Base-by-base conservation (phyloP, 2,113 vertebrate genomes). In the Actinemys pallida region DNA sequence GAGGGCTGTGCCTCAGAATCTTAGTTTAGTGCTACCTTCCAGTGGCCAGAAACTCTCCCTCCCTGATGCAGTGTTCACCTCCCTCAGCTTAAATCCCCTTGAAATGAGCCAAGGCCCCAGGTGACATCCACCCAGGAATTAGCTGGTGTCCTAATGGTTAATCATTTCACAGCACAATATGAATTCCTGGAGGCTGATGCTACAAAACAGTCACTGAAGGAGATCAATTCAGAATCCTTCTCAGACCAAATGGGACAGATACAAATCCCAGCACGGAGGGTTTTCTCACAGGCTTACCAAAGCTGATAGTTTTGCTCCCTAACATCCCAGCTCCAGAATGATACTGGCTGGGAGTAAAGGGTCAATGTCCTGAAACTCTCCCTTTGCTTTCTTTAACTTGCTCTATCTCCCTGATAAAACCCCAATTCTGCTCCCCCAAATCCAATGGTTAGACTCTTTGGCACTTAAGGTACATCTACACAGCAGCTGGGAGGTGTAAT, bases 381-480 rank as follows among this genome's bases (percentile, higher is more conserved):
- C 59, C 25, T 81, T 83, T 12, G 45, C 50, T 54, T 87, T 42
- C 27, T n/a, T 47, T 39, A 76, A 76, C 35, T 59, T 39, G 35
- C 76, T 88, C 90, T 65, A 47, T 65, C 88, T 92, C 81, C 87
- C 87, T 92, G 25, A 16, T 84, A 81, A 69, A 45, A 4, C 87
- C 75, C 94, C 62, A 69, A 62, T 89, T 95, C 92, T 94, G 83
- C 85, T 93, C 90, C 27, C 59, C 52, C 54, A 24, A 83, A 86
- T 57, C 92, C 49, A 1, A 0, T 92, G 87, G 29, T 89, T 89
- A 88, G 87, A 89, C 90, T 92, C 27, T 50, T 86, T 95, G 92
- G 87, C 85, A 94, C 42, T 45, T 69, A 69, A 19, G 65, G 17
- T n/a, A 69, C 65, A 69, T 20, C 35, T 72, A 16, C 19, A 9